Evolutionary conservation across 2,888 invertebrate species (phyloP).

Genomic region (Adela reaumurella): DNA sequence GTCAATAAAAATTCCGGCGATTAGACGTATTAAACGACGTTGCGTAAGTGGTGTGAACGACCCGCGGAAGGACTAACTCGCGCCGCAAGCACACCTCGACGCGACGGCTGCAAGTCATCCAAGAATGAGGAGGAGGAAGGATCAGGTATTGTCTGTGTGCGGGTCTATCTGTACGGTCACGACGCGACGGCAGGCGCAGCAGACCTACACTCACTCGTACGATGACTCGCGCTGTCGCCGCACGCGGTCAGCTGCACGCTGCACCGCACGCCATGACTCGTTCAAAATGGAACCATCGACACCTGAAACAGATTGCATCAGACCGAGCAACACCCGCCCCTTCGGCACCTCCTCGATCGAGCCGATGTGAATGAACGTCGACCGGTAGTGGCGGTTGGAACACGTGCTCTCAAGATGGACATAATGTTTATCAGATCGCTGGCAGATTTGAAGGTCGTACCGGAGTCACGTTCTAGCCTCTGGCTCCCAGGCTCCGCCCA

Average conservation of each 20-base stretch:
- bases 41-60: slow-evolving; percentile 55
- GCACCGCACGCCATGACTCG: too few species aligned
- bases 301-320: too few species aligned
- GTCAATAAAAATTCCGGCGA: slow-evolving; percentile 55
- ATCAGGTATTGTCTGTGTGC: too few species aligned
- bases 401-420: neutral
- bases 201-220: too few species aligned
- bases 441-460: neutral
- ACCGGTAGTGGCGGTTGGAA: neutral
- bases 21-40: slow-evolving; percentile 46
- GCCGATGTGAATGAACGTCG: neutral
- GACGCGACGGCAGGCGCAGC: too few species aligned
- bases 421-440: neutral
- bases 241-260: too few species aligned
- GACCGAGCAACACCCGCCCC: too few species aligned
- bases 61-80: slow-evolving; percentile 32
- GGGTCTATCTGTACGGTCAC: too few species aligned
- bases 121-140: neutral
- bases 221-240: too few species aligned
- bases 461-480: neutral
- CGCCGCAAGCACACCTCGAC: slow-evolving; percentile 4
- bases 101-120: neutral
- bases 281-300: too few species aligned
- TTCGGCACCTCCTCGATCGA: too few species aligned
- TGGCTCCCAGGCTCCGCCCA: neutral